Evolutionary conservation across 2,113 vertebrate genomes (phyloP), one percentile per base, ranked within the genome.

Genomic region (Brachypteracias leptosomus): DNA sequence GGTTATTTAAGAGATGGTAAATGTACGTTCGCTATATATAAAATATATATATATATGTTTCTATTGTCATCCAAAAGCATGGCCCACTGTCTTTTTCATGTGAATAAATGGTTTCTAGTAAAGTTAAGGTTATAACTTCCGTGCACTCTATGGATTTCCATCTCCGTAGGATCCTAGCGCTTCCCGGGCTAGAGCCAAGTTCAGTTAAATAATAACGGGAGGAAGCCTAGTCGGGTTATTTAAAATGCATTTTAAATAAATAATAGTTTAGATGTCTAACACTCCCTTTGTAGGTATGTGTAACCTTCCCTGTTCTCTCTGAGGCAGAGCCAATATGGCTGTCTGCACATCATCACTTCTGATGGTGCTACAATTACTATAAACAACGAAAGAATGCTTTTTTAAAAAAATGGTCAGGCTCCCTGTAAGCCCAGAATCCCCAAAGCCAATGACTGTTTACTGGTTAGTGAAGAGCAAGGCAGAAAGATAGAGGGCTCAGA

Each of bases 21-120:
- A 97, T 98, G 97, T 98, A 97, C 94, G 71, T 96, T 96, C 93
- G 61, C 83, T 96, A 93, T 94, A 85, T 97, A 95, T 83, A 95
- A 83, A 79, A 91, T 25, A 94, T 92, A 95, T 83, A 95, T 83
- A 95, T 96, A 90, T 97, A 93, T 90, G 93, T 96, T 95, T 96
- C 80, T 93, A 96, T 93, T 97, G 97, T 96, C 96, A 75, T 96
- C 92, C 91, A 62, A 91, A 97, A 96, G 97, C 97, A 96, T 89
- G 91, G 96, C 96, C 95, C 96, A 88, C 91, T 98, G 97, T 97
- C 96, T 98, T 97, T 97, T 97, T 96, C 96, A 97, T 97, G 97
- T 97, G 98, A 98, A 98, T 98, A 98, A 98, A 97, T 97, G 96
- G 97, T 97, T 98, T 98, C 94, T 98, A 97, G 98, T 97, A 97